Base-by-base conservation (phyloP, 1,140 invertebrate species). In the Rhyzopertha dominica region DNA sequence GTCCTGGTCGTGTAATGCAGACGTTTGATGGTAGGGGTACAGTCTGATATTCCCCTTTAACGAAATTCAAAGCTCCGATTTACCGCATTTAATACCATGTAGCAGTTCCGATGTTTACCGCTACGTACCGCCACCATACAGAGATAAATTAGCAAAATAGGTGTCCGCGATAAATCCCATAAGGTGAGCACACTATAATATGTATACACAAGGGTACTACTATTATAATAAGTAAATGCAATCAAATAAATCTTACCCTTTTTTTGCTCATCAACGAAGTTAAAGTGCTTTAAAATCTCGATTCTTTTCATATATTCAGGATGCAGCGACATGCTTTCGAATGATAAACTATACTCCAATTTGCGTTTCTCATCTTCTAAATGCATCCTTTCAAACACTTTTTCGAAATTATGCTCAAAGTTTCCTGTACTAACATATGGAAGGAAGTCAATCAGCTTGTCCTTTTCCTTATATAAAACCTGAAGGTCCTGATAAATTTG, bases 271-370 rank as follows among this genome's bases (percentile, higher is more conserved):
- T 91, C 82, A 41, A 84, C 79, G 59, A 87, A 89, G 47, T 78
- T 80, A 7, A 98, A 68, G 49, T 78, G 70, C 56, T 80, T 79
- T 1, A 99, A 65, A n/a, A 98, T 84, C 26, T 87, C 62, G 23
- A 96, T 74, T 56, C 91, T 77, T 51, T 82, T 81, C 51, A 85
- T 75, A 67, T 96, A 98, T 56, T 98, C 93, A 1, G 88, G 87
- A 67, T 95, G 88, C 1, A 96, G 70, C 1, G 78, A 74, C 29
- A 98, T 73, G 61, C 83, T 91, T 61, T 90, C 84, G 45, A 88
- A 84, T 0, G 91, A 96, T 1, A 95, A 69, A 24, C 82, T 69
- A 47, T 80, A 82, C 46, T 85, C 78, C 28, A 94, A 72, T 51
- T 82, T 73, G 28, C 81, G 76, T 12, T 84, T 79, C 51, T 85